These are phyloP conservation scores for Hippocampus zosterae DNA, from an alignment of 2,113 vertebrate genomes.

Conservation along the genomic window DNA sequence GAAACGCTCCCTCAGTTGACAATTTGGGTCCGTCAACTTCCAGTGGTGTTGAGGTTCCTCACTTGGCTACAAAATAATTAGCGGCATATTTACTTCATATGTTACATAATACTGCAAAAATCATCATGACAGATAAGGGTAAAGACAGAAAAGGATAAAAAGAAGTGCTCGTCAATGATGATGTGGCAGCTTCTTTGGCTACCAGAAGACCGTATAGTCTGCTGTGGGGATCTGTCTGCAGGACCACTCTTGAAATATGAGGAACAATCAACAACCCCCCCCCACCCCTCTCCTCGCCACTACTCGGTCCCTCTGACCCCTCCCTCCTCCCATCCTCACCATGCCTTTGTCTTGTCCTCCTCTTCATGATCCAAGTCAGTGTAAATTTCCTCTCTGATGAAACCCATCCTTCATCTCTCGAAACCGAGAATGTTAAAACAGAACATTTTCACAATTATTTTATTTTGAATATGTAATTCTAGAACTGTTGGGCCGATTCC, in stretches of 20 bases:
- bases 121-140: conserved; percentile 11
- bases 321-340: conserved; percentile 28
- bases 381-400: conserved; percentile 26
- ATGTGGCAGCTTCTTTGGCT: conserved; percentile 41
- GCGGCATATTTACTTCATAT: conserved; percentile 42
- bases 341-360: conserved; percentile 18
- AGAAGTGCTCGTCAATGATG: conserved; percentile 13
- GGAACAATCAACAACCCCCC: conserved; percentile 55
- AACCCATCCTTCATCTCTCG: not conserved
- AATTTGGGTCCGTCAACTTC: conserved; percentile 44
- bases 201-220: conserved; percentile 51
- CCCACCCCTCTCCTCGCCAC: conserved; percentile 9
- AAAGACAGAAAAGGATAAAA: not conserved
- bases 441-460: not conserved
- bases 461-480: not conserved
- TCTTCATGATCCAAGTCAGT: conserved; percentile 25
- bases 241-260: conserved; percentile 69
- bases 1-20: conserved; percentile 19
- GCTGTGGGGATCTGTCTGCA: conserved; percentile 54
- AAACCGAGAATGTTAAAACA: not conserved
- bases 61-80: conserved; percentile 19
- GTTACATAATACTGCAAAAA: not conserved
- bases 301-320: conserved; percentile 31
- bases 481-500: not conserved
- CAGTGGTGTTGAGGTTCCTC: conserved; percentile 41